These are phyloP conservation scores for Hoplias malabaricus DNA, from an alignment of 2,113 vertebrate genomes.

Conservation along the genomic window DNA sequence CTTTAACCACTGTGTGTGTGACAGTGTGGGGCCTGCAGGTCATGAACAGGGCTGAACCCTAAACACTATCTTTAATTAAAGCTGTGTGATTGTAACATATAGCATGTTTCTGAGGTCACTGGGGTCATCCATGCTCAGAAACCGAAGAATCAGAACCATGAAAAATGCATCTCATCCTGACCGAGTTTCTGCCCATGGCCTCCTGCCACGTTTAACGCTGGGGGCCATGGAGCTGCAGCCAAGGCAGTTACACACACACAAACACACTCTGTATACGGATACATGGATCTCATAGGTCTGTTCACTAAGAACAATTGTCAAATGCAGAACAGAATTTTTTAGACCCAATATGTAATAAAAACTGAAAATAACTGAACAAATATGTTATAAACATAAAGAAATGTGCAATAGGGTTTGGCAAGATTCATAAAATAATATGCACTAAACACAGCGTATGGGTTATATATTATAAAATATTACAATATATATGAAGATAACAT, in stretches of 20 bases:
- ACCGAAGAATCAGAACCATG: slow-evolving; percentile 46
- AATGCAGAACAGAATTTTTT: too few relatives aligned
- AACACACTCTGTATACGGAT: slow-evolving; percentile 8
- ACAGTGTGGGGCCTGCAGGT: background rate
- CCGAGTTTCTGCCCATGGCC: slow-evolving; percentile 34
- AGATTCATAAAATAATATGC: too few relatives aligned
- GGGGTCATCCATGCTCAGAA: slow-evolving; percentile 25
- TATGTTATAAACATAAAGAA: too few relatives aligned
- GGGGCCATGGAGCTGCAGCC: background rate
- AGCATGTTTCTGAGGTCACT: slow-evolving; percentile 34
- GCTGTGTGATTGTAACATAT: slow-evolving; percentile 55
- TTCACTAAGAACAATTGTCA: too few relatives aligned
- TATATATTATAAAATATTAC: too few relatives aligned
- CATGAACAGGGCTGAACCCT: slow-evolving; percentile 51
- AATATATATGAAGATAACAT: too few relatives aligned
- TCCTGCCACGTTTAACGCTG: background rate
- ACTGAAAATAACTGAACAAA: too few relatives aligned
- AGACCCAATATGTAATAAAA: too few relatives aligned
- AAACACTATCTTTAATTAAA: slow-evolving; percentile 69
- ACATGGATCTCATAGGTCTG: too few relatives aligned
- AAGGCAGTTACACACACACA: slow-evolving; percentile 21
- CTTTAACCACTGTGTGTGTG: background rate
- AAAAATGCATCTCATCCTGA: slow-evolving; percentile 58
- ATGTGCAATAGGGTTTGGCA: too few relatives aligned
- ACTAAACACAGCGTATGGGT: too few relatives aligned